These are phyloP conservation scores for Orthonychiurus folsomi DNA, from an alignment of 2,888 invertebrate genomes.

Conservation along the genomic window DNA sequence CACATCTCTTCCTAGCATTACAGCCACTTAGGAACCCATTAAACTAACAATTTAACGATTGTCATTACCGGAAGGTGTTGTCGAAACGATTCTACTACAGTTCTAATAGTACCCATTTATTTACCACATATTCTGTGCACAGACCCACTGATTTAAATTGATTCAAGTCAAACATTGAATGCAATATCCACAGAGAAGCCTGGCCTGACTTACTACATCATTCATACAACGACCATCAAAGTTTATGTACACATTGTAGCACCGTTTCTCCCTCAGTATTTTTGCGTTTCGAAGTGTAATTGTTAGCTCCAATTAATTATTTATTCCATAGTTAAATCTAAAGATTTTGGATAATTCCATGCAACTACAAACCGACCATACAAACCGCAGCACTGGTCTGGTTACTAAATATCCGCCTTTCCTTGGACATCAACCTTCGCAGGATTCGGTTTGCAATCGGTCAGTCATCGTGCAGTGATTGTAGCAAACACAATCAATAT, in stretches of 20 bases:
- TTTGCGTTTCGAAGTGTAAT: not conserved
- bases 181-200: not conserved
- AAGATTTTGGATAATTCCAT: conserved; percentile 2
- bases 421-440: not conserved
- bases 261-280: conserved; percentile 8
- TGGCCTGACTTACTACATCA: not conserved
- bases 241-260: conserved; percentile 8
- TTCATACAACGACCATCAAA: not conserved
- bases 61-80: too few relatives aligned
- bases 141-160: too few relatives aligned
- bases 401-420: not conserved
- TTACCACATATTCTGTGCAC: too few relatives aligned
- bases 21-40: too few relatives aligned
- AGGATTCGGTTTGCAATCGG: not conserved
- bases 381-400: not conserved
- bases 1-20: too few relatives aligned
- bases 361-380: not conserved
- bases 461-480: not conserved
- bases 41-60: too few relatives aligned
- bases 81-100: too few relatives aligned
- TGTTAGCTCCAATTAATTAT: not conserved
- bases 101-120: too few relatives aligned
- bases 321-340: not conserved
- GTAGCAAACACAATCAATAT: not conserved
- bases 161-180: conserved; percentile 1